Evolutionary conservation across 2,888 invertebrate genomes (phyloP).

Genomic region (Belgica antarctica): DNA sequence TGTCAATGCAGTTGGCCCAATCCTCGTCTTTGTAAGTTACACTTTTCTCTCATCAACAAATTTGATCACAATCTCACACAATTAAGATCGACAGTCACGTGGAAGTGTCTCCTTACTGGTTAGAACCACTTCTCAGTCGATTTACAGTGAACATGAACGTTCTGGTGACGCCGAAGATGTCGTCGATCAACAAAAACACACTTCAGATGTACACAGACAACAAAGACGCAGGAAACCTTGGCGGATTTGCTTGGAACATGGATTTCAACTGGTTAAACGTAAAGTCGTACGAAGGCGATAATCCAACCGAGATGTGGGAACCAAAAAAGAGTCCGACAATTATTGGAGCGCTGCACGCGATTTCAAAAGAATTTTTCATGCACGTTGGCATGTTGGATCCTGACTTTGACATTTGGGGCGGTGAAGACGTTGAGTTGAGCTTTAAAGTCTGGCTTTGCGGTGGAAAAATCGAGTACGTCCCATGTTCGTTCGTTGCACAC

Average conservation of each 20-base stretch:
- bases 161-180: background rate
- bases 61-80: too few relatives aligned
- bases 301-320: background rate
- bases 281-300: background rate
- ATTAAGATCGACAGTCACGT: constrained; percentile 8
- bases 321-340: background rate
- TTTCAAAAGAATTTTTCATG: constrained; percentile 9
- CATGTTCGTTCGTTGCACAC: constrained; percentile 7
- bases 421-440: constrained; percentile 96
- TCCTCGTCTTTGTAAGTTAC: background rate
- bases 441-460: constrained; percentile 30
- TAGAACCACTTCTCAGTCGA: constrained; percentile 12
- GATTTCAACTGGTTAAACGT: background rate
- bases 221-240: background rate
- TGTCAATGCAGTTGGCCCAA: background rate
- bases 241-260: constrained; percentile 22
- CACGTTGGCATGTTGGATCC: constrained; percentile 58
- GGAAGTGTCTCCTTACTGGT: background rate
- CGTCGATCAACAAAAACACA: background rate
- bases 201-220: background rate
- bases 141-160: background rate
- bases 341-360: background rate
- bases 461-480: constrained; percentile 2
- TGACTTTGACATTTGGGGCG: constrained; percentile 94
- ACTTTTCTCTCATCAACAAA: background rate